These are phyloP conservation scores for Rhinoraja longicauda DNA, from an alignment of 2,797 vertebrate species.

Conservation along the genomic window DNA sequence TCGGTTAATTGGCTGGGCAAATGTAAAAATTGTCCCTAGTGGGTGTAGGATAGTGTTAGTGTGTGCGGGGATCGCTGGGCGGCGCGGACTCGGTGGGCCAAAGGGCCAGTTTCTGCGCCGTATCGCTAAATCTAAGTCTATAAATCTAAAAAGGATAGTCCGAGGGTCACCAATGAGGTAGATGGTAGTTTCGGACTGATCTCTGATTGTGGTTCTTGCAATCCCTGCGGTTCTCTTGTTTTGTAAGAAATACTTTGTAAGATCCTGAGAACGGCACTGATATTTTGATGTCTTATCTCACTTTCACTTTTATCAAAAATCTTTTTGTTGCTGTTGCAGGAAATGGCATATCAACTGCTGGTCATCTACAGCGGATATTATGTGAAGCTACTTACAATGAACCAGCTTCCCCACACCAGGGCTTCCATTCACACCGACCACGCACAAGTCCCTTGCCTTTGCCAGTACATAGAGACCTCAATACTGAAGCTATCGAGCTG, in stretches of 20 bases:
- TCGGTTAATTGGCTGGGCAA: too few relatives aligned
- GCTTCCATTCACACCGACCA: slow-evolving; percentile 45
- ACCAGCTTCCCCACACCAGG: slow-evolving; percentile 42
- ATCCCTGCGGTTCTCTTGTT: too few relatives aligned
- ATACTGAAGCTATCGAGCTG: slow-evolving; percentile 40
- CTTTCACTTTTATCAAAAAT: not conserved
- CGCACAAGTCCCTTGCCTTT: slow-evolving; percentile 48
- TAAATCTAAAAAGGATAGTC: too few relatives aligned
- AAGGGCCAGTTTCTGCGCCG: too few relatives aligned
- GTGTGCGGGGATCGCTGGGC: too few relatives aligned
- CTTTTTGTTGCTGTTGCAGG: slow-evolving; percentile 45
- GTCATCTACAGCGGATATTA: slow-evolving; percentile 57
- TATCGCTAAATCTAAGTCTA: too few relatives aligned
- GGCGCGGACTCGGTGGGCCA: too few relatives aligned
- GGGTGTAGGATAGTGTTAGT: too few relatives aligned
- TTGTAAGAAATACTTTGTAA: not conserved
- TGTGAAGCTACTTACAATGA: slow-evolving; percentile 53
- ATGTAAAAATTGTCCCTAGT: too few relatives aligned
- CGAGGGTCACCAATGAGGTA: too few relatives aligned
- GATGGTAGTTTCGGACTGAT: too few relatives aligned
- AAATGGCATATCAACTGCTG: slow-evolving; percentile 58
- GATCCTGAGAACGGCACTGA: not conserved
- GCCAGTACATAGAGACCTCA: slow-evolving; percentile 54
- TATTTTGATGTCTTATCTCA: not conserved
- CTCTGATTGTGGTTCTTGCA: too few relatives aligned